A percentile compares a stretch with the other conserved stretches of the same genome.
Evolutionary conservation across 1,140 invertebrate genomes (phyloP).

Genomic region (Drosophila bifasciata): DNA sequence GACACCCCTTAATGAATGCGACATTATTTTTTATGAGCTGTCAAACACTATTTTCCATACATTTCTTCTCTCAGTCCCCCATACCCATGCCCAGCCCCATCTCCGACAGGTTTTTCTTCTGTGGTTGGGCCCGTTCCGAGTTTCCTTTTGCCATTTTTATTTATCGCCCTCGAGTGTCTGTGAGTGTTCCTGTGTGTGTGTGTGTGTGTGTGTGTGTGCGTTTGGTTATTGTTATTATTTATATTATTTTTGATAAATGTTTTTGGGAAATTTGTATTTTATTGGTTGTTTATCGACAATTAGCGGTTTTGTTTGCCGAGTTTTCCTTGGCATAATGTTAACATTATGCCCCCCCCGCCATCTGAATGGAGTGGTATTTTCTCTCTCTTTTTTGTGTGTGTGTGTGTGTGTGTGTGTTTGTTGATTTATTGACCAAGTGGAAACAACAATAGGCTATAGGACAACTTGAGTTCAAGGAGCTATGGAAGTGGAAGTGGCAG

Average conservation of each 20-base stretch:
- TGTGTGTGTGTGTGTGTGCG: slow-evolving; percentile 44
- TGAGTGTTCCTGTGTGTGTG: slow-evolving; percentile 11
- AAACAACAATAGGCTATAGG: slow-evolving; percentile 32
- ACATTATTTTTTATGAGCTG: slow-evolving; percentile 83
- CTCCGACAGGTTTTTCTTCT: slow-evolving; percentile 4
- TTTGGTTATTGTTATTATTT: slow-evolving; percentile 78
- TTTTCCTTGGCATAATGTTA: slow-evolving; percentile 64
- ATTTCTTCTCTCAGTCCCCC: slow-evolving; percentile 37
- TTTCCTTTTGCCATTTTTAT: slow-evolving; percentile 77
- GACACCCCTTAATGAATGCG: slow-evolving; percentile 76
- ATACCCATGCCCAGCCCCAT: not conserved
- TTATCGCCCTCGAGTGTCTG: slow-evolving; percentile 55
- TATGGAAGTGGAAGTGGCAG: not conserved
- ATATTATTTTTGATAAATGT: slow-evolving; percentile 83
- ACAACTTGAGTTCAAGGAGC: slow-evolving; percentile 1
- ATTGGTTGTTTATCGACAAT: slow-evolving; percentile 83
- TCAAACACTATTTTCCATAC: slow-evolving; percentile 83
- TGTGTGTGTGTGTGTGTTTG: slow-evolving; percentile 36
- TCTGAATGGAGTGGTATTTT: slow-evolving; percentile 40
- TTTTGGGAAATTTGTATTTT: slow-evolving; percentile 82
- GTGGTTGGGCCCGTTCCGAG: slow-evolving; percentile 33
- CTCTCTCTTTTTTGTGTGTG: slow-evolving; percentile 21
- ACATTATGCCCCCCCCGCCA: slow-evolving; percentile 22
- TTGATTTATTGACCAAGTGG: slow-evolving; percentile 66
- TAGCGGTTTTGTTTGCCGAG: slow-evolving; percentile 77